These are phyloP conservation scores for Rhaphigaster nebulosa DNA, from an alignment of 2,888 invertebrate genomes.

Conservation along the genomic window DNA sequence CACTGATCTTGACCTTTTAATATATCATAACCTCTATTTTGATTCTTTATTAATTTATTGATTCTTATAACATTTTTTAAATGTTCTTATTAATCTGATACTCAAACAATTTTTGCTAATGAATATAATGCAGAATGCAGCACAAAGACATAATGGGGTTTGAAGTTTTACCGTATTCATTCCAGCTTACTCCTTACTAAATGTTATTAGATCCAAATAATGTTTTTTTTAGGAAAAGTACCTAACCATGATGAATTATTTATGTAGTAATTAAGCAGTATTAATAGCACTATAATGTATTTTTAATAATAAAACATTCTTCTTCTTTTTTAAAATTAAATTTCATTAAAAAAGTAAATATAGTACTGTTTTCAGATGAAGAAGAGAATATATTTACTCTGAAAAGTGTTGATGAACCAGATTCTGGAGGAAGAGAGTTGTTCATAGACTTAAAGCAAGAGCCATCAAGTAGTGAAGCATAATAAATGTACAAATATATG, in stretches of 20 bases:
- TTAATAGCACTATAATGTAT: too few relatives aligned
- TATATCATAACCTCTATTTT: too few relatives aligned
- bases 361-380: conserved; percentile 28
- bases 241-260: too few relatives aligned
- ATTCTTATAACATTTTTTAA: background rate
- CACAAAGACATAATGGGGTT: too few relatives aligned
- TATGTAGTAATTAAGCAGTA: too few relatives aligned
- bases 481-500: background rate
- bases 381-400: conserved; percentile 39
- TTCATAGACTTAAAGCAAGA: conserved; percentile 52
- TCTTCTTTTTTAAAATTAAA: too few relatives aligned
- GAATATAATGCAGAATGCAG: background rate
- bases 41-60: background rate
- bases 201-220: too few relatives aligned
- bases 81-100: background rate
- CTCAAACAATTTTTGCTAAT: background rate
- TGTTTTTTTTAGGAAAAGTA: too few relatives aligned
- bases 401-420: conserved; percentile 34
- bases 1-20: too few relatives aligned
- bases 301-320: too few relatives aligned
- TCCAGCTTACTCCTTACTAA: too few relatives aligned
- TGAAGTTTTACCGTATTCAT: too few relatives aligned
- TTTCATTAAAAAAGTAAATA: background rate
- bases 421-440: background rate
- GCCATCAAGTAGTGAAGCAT: conserved; percentile 54